Conservation (phyloP, 23 tunicate genomes). For the Halocynthia aurantium region DNA sequence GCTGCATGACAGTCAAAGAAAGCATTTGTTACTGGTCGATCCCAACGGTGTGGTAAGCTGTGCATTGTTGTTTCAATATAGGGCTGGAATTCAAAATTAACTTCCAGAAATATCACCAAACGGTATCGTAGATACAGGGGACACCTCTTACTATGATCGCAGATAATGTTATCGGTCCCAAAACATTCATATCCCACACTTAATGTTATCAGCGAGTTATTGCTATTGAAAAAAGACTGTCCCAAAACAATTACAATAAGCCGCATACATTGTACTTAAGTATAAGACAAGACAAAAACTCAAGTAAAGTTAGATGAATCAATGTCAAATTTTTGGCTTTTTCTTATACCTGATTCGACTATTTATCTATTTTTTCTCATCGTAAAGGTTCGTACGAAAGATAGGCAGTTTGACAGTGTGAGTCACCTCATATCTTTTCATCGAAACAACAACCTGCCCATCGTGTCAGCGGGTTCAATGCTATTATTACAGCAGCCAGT, state of each 20-base stretch:
- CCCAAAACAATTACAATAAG: background rate
- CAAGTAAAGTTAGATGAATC: too few species aligned
- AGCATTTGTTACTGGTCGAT: slow-evolving; percentile 86
- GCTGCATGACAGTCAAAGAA: slow-evolving; percentile 63
- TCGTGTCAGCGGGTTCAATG: slow-evolving; percentile 81
- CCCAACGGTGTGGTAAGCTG: slow-evolving; percentile 83
- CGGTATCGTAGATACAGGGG: background rate
- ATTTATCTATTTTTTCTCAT: background rate
- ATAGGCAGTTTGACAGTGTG: slow-evolving; percentile 94
- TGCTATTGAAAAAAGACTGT: background rate
- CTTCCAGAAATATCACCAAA: background rate
- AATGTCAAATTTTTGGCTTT: background rate
- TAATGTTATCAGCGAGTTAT: too few species aligned
- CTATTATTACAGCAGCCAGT: slow-evolving; percentile 78
- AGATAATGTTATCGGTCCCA: background rate
- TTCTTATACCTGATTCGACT: background rate
- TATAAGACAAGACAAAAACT: too few species aligned
- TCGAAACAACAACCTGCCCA: slow-evolving; percentile 83
- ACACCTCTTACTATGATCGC: background rate
- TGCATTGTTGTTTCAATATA: background rate
- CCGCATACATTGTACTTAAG: too few species aligned
- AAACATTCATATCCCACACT: background rate
- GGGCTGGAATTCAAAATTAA: background rate
- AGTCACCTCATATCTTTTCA: slow-evolving; percentile 84
- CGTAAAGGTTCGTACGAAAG: slow-evolving; percentile 82